These are phyloP conservation scores for Notarius quadriscutis DNA, from an alignment of 2,113 vertebrate genomes.

Conservation along the genomic window DNA sequence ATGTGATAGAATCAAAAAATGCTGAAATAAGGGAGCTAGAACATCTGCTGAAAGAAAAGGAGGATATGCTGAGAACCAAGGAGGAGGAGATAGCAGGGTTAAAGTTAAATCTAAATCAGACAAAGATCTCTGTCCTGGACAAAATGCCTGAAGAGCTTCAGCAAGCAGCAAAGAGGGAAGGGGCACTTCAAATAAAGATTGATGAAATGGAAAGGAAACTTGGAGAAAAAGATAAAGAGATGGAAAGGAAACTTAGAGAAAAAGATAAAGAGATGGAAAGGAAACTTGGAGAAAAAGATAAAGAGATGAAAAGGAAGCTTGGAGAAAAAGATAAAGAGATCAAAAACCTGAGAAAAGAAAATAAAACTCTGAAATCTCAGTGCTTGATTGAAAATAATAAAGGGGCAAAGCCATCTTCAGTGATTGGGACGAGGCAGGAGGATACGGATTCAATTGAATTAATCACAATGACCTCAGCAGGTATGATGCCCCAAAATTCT, in stretches of 20 bases:
- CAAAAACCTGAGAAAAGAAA: background rate
- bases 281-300: background rate
- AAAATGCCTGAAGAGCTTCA: background rate
- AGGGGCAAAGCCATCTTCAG: background rate
- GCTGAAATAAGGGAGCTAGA: background rate
- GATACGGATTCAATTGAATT: background rate
- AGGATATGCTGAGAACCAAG: background rate
- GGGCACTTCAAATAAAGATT: background rate
- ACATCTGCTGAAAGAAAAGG: background rate
- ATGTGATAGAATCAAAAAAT: background rate
- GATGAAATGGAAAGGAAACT: background rate
- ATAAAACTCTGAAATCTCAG: background rate
- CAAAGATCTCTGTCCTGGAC: background rate
- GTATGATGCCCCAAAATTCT: background rate
- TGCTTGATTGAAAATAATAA: background rate
- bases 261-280: background rate
- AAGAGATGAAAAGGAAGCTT: background rate
- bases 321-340: background rate
- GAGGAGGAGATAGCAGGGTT: background rate
- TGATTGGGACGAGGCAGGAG: fast-evolving
- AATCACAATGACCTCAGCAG: background rate
- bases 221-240: background rate
- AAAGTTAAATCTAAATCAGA: background rate
- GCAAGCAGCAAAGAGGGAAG: background rate
- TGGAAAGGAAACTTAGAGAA: background rate